A percentile compares a stretch with the other conserved stretches of the same genome.
phyloP scores from a whole-genome alignment of 2,888 invertebrate genomes.

The Sminthurides aquaticus region DNA sequence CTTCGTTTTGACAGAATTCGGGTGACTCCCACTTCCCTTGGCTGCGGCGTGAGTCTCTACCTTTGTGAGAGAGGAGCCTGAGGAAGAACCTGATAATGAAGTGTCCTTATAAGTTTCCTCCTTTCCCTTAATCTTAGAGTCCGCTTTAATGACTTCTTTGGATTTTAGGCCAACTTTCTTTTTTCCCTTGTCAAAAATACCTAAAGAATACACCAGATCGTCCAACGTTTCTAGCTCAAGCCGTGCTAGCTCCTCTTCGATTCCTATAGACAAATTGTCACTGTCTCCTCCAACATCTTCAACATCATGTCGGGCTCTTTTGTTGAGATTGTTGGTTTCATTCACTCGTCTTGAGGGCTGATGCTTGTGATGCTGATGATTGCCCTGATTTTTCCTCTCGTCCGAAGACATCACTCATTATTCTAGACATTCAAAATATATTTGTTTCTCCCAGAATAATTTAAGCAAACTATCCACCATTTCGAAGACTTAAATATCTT shows the following conservation, averaged over 20 bases:
- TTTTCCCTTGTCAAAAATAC: conserved; percentile 10
- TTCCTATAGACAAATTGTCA: conserved; percentile 31
- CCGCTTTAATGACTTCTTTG: background rate
- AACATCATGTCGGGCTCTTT: background rate
- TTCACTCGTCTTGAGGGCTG: background rate
- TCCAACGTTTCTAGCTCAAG: conserved; percentile 37
- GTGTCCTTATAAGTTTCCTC: background rate
- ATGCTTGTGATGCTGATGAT: conserved; percentile 8
- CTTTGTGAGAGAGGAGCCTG: background rate
- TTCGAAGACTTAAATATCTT: too few species aligned
- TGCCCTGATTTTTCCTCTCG: conserved; percentile 14
- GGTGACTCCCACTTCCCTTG: too few species aligned
- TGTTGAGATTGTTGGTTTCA: background rate
- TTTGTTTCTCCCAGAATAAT: background rate
- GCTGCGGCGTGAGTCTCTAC: background rate
- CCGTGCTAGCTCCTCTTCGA: conserved; percentile 39
- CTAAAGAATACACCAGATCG: conserved; percentile 26
- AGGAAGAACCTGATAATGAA: background rate
- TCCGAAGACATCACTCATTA: conserved; percentile 28
- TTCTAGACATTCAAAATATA: background rate
- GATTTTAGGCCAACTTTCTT: background rate
- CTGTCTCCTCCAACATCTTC: conserved; percentile 11
- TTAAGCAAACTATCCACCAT: too few species aligned
- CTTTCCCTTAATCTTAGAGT: background rate
- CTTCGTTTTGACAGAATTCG: too few species aligned